Conservation (phyloP, 2,797 vertebrate species). For the Danio aesculapii region DNA sequence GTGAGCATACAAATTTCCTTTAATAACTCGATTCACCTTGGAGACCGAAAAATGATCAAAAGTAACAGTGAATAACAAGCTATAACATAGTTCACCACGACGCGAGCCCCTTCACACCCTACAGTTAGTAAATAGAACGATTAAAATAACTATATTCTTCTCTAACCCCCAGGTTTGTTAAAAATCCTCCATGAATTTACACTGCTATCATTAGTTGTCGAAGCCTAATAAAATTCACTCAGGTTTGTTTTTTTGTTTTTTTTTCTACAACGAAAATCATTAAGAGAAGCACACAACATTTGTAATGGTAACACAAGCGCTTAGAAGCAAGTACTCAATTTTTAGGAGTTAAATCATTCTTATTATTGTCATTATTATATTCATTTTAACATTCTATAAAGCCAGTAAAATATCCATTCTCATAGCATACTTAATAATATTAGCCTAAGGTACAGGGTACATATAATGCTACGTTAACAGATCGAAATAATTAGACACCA, state of each 20-base stretch:
- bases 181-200: conserved; percentile 98
- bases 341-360: conserved; percentile 96
- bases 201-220: conserved; percentile 97
- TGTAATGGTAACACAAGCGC: conserved; percentile 98
- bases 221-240: conserved; percentile 99
- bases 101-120: conserved; percentile 94
- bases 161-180: conserved; percentile 96
- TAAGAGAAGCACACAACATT: conserved; percentile 99
- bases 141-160: conserved; percentile 99
- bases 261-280: conserved; percentile 99
- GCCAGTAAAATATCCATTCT: conserved; percentile 99
- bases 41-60: conserved; percentile 99
- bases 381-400: conserved; percentile 98
- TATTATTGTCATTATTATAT: conserved; percentile 83
- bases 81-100: conserved; percentile 99
- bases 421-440: conserved; percentile 96
- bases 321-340: conserved; percentile 96
- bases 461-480: conserved; percentile 91
- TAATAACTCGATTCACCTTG: conserved; percentile 99
- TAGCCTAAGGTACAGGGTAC: conserved; percentile 95
- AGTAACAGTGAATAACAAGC: conserved; percentile 99
- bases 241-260: conserved; percentile 66
- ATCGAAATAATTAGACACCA: conserved; percentile 86
- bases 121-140: conserved; percentile 99
- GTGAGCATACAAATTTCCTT: conserved; percentile 99